Conservation (phyloP, 2,113 vertebrate species). For the Oncorhynchus nerka region DNA sequence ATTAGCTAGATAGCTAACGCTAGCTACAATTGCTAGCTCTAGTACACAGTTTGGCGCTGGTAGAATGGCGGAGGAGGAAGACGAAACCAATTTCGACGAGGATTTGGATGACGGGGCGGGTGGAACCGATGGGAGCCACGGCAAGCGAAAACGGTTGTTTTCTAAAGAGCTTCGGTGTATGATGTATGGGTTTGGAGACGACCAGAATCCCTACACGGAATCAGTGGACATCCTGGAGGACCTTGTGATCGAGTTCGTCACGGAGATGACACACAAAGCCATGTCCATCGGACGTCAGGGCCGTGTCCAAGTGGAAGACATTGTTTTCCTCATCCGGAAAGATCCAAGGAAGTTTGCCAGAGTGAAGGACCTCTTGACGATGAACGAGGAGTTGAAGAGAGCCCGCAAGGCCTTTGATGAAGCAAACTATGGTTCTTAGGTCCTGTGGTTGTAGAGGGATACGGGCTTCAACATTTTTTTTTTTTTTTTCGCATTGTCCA, state of each 20-base stretch:
- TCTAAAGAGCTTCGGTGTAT: constrained; percentile 97
- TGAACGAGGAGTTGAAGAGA: constrained; percentile 97
- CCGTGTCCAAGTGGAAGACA: constrained; percentile 97
- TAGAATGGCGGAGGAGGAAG: constrained; percentile 76
- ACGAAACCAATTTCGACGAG: constrained; percentile 83
- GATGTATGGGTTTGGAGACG: constrained; percentile 99
- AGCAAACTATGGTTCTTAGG: constrained; percentile 93
- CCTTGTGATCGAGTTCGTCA: constrained; percentile 97
- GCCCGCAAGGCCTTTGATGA: constrained; percentile 97
- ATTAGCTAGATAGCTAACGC: not conserved
- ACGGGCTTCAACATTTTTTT: too few relatives aligned
- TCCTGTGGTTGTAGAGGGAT: not conserved
- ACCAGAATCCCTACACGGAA: constrained; percentile 98
- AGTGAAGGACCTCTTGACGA: constrained; percentile 96
- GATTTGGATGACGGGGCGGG: constrained; percentile 84
- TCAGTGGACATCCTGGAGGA: constrained; percentile 98
- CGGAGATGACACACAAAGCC: constrained; percentile 98
- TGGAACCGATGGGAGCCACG: constrained; percentile 84
- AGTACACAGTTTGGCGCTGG: not conserved
- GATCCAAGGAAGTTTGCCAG: constrained; percentile 95
- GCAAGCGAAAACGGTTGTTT: constrained; percentile 89
- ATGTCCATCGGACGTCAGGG: constrained; percentile 98
- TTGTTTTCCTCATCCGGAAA: constrained; percentile 96
- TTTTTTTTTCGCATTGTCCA: too few relatives aligned
- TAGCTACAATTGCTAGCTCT: not conserved